A percentile compares a stretch with the other conserved stretches of the same genome.
Conservation (phyloP, 2,888 invertebrate species). For the Phengaris alcon region DNA sequence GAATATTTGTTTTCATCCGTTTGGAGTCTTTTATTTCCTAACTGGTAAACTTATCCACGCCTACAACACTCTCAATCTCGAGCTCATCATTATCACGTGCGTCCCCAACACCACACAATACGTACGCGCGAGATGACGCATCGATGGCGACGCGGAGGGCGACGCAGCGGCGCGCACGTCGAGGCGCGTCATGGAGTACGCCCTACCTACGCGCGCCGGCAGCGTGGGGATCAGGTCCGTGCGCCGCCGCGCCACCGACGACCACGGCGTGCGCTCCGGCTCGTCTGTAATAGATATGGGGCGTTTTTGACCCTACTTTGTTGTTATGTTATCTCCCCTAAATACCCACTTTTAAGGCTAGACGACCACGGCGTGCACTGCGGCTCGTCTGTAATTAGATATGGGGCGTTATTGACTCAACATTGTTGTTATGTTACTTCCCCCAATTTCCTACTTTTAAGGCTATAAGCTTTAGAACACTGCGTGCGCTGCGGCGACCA, state of each 20-base stretch:
- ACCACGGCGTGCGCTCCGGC: constrained; percentile 81
- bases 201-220: constrained; percentile 86
- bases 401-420: background rate
- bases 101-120: constrained; percentile 4
- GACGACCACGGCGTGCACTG: constrained; percentile 84
- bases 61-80: background rate
- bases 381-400: constrained; percentile 58
- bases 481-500: no score
- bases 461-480: no score
- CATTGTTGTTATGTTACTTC: background rate
- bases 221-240: constrained; percentile 95
- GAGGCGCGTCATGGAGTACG: constrained; percentile 95
- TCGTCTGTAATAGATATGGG: constrained; percentile 55
- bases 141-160: constrained; percentile 55
- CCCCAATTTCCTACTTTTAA: background rate
- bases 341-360: background rate
- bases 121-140: constrained; percentile 62
- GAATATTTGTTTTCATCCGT: no score
- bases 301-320: background rate
- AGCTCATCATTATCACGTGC: background rate
- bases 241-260: constrained; percentile 89
- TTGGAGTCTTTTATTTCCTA: no score
- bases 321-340: background rate
- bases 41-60: no score
- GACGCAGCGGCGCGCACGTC: constrained; percentile 75